Evolutionary conservation across 37 sponge, comb jelly and placozoan species (phyloP).

Genomic region (Spongia lamella): DNA sequence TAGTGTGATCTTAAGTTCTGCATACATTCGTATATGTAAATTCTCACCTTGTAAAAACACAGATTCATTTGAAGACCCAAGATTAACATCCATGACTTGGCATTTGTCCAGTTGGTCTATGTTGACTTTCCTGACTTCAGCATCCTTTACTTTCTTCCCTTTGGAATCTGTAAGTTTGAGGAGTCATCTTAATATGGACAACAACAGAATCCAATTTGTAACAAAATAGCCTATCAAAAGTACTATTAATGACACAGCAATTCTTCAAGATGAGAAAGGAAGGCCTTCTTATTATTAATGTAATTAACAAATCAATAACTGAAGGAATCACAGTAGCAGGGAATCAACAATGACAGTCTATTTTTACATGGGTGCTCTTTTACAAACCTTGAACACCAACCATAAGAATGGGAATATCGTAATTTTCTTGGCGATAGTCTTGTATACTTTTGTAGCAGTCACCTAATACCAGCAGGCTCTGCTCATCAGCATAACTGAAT

Average conservation of each 20-base stretch:
- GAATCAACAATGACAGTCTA: not conserved
- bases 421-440: constrained; percentile 28
- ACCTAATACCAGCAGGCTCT: constrained; percentile 17
- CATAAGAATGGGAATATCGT: constrained; percentile 60
- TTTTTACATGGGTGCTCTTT: not conserved
- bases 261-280: too few species aligned
- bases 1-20: not conserved
- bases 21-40: constrained; percentile 3
- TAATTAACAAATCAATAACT: too few species aligned
- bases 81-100: constrained; percentile 11
- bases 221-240: too few species aligned
- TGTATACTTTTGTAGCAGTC: not conserved
- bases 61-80: constrained; percentile 27
- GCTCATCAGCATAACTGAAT: constrained; percentile 66
- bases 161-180: too few species aligned
- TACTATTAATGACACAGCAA: too few species aligned
- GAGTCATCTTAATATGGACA: too few species aligned
- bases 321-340: too few species aligned
- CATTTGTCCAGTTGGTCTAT: constrained; percentile 31
- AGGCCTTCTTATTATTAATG: too few species aligned
- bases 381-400: constrained; percentile 51
- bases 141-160: constrained; percentile 26
- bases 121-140: constrained; percentile 18
- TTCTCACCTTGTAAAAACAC: constrained; percentile 48
- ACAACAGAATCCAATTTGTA: too few species aligned